Evolutionary conservation across 1,140 invertebrate genomes (phyloP), one percentile per base, ranked within the genome.

Genomic region (Cherax destructor): DNA sequence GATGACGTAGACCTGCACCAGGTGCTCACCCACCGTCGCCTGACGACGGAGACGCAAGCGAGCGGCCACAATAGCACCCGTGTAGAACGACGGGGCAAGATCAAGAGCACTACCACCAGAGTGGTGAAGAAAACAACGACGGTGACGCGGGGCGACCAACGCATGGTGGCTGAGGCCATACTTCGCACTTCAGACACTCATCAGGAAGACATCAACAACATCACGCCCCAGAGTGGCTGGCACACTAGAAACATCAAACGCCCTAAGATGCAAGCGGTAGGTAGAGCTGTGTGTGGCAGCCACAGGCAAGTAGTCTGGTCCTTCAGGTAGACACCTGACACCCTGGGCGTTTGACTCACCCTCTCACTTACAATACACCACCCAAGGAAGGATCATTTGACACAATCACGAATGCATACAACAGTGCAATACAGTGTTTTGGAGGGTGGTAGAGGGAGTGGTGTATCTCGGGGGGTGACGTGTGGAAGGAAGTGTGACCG

Each of bases 111-210:
- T 86, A 98, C 97, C 21, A 97, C 97, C 49, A 96, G 97, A 93
- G 97, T 98, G 91, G 96, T 98, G 9, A 96, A 97, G 79, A 98
- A 98, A 94, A 98, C 98, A 91, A 99, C 98, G 11, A 98, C 98
- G 1, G 94, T 98, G 84, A 98, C 97, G 24, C 95, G 97, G 4
- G 98, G 97, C 47, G 97, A 98, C 93, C 97, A 98, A 94, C 96
- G 97, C 91, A 96, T 96, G 91, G 95, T 96, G 24, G 95, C 96
- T 24, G 97, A 98, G 92, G 97, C 97, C 94, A 94, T 97, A 93
- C 95, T 96, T 90, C 94, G 93, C 16, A 94, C 88, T 84, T 93
- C 77, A 65, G 93, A 86, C 85, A 92, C 92, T 24, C 93, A 93
- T 59, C 92, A 93, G 59, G 93, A 94, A 88, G 93, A 94, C 49